These are phyloP conservation scores for Lemur catta DNA, from an alignment of 2,797 vertebrate genomes.

Conservation along the genomic window DNA sequence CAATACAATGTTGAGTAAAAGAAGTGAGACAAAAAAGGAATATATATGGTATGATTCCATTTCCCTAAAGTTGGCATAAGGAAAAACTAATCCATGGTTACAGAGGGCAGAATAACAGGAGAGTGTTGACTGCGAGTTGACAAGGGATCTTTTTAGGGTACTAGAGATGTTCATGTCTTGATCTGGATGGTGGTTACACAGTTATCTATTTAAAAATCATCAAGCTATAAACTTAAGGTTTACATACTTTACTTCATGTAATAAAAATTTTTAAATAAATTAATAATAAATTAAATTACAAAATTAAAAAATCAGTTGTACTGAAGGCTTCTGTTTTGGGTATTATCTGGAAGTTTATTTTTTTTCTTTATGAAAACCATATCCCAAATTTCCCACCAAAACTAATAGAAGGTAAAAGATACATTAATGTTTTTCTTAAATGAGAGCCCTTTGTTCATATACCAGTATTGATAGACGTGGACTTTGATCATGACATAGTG, in stretches of 20 bases:
- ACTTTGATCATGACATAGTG: background rate
- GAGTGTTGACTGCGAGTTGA: background rate
- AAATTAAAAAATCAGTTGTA: background rate
- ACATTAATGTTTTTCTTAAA: background rate
- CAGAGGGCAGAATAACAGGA: background rate
- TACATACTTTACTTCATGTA: background rate
- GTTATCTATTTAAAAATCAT: background rate
- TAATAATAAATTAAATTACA: background rate
- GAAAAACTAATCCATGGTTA: background rate
- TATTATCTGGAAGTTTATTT: background rate
- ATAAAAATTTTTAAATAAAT: background rate
- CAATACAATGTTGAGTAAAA: background rate
- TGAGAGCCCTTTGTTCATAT: background rate
- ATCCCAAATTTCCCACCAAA: slow-evolving; percentile 5
- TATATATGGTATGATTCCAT: background rate
- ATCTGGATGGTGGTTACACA: background rate
- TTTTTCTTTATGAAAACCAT: slow-evolving; percentile 5
- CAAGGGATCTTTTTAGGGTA: background rate
- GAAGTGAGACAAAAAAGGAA: background rate
- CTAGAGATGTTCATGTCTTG: background rate
- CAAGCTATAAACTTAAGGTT: background rate
- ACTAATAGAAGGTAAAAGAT: background rate
- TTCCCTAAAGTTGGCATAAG: background rate
- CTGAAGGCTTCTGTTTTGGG: background rate
- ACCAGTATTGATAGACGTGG: background rate